Evolutionary conservation across 2,888 invertebrate genomes (phyloP).

Genomic region (Plebejus melissa): DNA sequence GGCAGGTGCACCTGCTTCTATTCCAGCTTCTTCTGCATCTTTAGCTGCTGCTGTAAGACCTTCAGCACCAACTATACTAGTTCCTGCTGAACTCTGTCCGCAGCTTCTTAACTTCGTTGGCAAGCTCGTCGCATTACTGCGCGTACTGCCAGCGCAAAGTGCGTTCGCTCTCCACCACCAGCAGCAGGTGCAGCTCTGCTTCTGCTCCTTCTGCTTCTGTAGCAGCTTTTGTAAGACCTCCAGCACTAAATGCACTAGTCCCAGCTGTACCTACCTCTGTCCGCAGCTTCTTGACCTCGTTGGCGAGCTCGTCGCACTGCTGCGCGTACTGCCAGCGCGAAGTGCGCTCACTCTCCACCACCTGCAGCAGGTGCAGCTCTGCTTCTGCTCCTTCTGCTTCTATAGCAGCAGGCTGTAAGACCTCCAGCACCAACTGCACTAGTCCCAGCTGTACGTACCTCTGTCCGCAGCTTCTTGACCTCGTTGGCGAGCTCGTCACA

Average conservation of each 20-base stretch:
- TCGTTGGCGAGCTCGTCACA: slow-evolving; percentile 93
- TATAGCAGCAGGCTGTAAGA: slow-evolving; percentile 84
- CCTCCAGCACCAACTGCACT: slow-evolving; percentile 83
- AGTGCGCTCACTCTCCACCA: slow-evolving; percentile 94
- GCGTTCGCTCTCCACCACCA: slow-evolving; percentile 94
- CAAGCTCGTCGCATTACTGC: slow-evolving; percentile 94
- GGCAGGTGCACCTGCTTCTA: slow-evolving; percentile 92
- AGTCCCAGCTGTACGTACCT: slow-evolving; percentile 91
- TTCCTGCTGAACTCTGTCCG: slow-evolving; percentile 84
- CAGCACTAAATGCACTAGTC: slow-evolving; percentile 86
- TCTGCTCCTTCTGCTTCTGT: slow-evolving; percentile 90
- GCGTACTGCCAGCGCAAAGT: slow-evolving; percentile 96
- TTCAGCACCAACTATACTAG: slow-evolving; percentile 86
- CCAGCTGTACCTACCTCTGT: slow-evolving; percentile 82
- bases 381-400: slow-evolving; percentile 91
- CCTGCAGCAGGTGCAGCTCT: slow-evolving; percentile 91
- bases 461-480: slow-evolving; percentile 91
- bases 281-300: slow-evolving; percentile 92
- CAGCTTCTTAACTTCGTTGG: slow-evolving; percentile 92
- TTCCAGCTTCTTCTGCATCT: slow-evolving; percentile 85
- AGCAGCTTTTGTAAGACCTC: slow-evolving; percentile 79
- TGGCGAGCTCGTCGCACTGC: slow-evolving; percentile 93
- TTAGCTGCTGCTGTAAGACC: slow-evolving; percentile 81
- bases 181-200: slow-evolving; percentile 92
- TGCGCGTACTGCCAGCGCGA: slow-evolving; percentile 96